A percentile compares a stretch with the other conserved stretches of the same genome.
These are phyloP conservation scores for Tortrix viridana DNA, from an alignment of 2,888 invertebrate genomes.

Conservation along the genomic window DNA sequence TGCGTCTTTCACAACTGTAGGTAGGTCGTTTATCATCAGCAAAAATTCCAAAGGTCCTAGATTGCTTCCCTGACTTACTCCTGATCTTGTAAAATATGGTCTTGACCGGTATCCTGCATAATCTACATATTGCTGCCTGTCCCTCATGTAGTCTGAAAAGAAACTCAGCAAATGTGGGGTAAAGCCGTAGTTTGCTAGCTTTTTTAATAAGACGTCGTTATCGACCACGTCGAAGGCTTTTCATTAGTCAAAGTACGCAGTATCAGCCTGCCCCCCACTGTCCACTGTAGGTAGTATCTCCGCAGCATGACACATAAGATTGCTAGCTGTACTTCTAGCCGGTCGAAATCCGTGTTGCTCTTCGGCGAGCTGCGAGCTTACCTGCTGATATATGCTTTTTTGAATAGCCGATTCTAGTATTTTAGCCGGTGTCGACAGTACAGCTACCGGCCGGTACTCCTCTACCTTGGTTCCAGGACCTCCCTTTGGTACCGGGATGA, in stretches of 20 bases:
- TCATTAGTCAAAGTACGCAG: constrained; percentile 31
- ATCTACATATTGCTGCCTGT: constrained; percentile 16
- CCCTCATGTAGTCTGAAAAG: constrained; percentile 3
- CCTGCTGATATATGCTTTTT: too few relatives aligned
- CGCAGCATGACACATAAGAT: not conserved
- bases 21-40: constrained; percentile 23
- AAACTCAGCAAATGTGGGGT: constrained; percentile 12
- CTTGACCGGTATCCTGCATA: constrained; percentile 2
- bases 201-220: constrained; percentile 25
- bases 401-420: too few relatives aligned
- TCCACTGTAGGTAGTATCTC: not conserved
- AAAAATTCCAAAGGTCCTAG: constrained; percentile 17
- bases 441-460: too few relatives aligned
- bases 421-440: too few relatives aligned
- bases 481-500: not conserved
- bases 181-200: constrained; percentile 12
- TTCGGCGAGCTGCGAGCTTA: too few relatives aligned
- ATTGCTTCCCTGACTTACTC: constrained; percentile 28
- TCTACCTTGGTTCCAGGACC: not conserved
- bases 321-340: too few relatives aligned
- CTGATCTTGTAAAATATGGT: constrained; percentile 19
- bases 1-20: constrained; percentile 2
- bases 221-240: too few relatives aligned
- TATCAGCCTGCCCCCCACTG: constrained; percentile 4
- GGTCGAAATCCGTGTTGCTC: too few relatives aligned